Evolutionary conservation across 2,797 vertebrate genomes (phyloP).

Genomic region (Spatula versicolor): DNA sequence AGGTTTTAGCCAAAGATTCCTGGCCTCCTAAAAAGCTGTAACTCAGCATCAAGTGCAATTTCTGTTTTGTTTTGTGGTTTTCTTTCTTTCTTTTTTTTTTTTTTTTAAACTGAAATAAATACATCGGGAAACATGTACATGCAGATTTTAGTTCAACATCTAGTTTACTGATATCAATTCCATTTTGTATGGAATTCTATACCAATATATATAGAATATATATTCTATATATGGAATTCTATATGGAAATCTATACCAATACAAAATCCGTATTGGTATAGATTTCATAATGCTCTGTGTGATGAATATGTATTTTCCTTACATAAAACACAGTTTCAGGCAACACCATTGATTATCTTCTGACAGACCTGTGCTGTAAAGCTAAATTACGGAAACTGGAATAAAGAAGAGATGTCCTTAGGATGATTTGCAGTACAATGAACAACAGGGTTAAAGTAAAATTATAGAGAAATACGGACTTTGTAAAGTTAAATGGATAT

Average conservation of each 20-base stretch:
- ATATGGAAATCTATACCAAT: background rate
- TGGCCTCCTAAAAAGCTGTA: background rate
- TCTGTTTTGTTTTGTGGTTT: background rate
- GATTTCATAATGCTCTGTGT: background rate
- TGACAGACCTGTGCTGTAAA: background rate
- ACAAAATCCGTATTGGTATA: background rate
- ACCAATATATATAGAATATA: no score
- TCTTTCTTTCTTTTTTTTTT: background rate
- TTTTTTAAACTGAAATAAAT: background rate
- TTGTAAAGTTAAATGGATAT: background rate
- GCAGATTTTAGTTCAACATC: background rate
- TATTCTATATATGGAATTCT: no score
- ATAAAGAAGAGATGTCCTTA: background rate
- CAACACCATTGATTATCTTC: background rate
- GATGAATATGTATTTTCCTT: background rate
- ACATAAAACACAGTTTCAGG: background rate
- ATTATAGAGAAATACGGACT: background rate
- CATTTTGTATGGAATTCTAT: background rate
- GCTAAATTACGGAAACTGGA: constrained; percentile 4
- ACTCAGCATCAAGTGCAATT: background rate
- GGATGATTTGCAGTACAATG: background rate
- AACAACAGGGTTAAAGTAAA: constrained; percentile 10
- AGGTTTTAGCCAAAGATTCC: background rate
- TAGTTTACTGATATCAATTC: background rate
- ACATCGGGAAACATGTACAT: background rate